Evolutionary conservation across 2,113 vertebrate species (phyloP).

Genomic region (Lota lota): DNA sequence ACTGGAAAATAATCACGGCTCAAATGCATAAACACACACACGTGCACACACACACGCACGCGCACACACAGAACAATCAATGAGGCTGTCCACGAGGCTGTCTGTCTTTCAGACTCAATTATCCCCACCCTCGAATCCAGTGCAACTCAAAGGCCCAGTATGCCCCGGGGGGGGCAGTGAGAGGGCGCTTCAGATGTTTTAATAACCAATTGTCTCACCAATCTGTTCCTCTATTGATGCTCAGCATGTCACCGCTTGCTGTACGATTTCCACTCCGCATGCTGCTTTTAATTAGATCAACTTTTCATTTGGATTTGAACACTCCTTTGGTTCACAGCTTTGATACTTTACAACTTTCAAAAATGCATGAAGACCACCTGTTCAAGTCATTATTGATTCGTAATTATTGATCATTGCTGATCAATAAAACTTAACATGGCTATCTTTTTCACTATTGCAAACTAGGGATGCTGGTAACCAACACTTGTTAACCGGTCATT

Average conservation of each 20-base stretch:
- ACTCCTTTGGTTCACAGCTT: constrained; percentile 36
- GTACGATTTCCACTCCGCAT: constrained; percentile 34
- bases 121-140: constrained; percentile 34
- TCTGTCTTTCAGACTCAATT: constrained; percentile 17
- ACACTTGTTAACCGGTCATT: too few relatives aligned
- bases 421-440: too few relatives aligned
- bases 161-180: constrained; percentile 34
- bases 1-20: too few relatives aligned
- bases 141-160: constrained; percentile 37
- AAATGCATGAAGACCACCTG: background rate
- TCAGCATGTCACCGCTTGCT: constrained; percentile 37
- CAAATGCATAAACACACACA: too few relatives aligned
- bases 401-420: too few relatives aligned
- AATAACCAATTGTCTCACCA: constrained; percentile 51
- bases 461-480: too few relatives aligned
- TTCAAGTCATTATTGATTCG: too few relatives aligned
- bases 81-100: constrained; percentile 17
- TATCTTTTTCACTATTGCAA: too few relatives aligned
- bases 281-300: constrained; percentile 45
- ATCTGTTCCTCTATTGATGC: constrained; percentile 46
- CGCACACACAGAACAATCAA: background rate
- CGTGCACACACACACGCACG: too few relatives aligned
- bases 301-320: constrained; percentile 45
- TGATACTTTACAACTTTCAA: constrained; percentile 39
- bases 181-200: constrained; percentile 43